Base-by-base conservation (phyloP, 2,888 invertebrate species). In the Gerris lacustris region DNA sequence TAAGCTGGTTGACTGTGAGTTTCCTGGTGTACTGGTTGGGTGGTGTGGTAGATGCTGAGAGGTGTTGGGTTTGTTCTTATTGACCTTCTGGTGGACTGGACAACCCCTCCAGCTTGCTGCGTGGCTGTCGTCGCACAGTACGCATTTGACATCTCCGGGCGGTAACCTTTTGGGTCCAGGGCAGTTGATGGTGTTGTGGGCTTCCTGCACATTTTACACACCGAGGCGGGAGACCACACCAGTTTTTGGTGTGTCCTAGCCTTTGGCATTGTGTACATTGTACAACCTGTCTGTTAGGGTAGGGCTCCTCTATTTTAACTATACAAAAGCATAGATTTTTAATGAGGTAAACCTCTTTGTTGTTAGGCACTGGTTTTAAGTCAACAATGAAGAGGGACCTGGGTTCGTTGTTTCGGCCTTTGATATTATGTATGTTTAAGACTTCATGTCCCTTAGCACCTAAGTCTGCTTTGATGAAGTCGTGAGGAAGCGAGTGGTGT, bases 161-260 rank as follows among this genome's bases (percentile, higher is more conserved):
- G 31, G 31, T 31, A 31, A 31, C 31, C 31, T 31, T 31, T 31
- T 31, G 31, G 31, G 31, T 31, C 31, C 31, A 31, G 31, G 31
- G 31, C 31, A 31, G 31, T 31, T 31, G 31, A 31, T 31, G 31
- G 31, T 31, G 31, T 31, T 31, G 31, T 31, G 31, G 31, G 66
- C 31, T 2, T 15, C 66, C 66, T n/a, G 66, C 66, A 66, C 66
- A 66, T 66, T 66, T 66, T 11, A 66, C 66, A n/a, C n/a, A 66
- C 15, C 31, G n/a, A n/a, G 66, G 31, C 18, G n/a, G 66, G 11
- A 17, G 66, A 11, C 18, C 11, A 18, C 66, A 66, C 17, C 31
- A 66, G 17, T n/a, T 66, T 66, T 66, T 66, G 11, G 15, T 66
- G 66, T 66, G 66, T 11, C 66, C 66, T n/a, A 11, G 31, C 18